phyloP scores from a whole-genome alignment of 2,888 invertebrate species.

The Drosophila mimica region DNA sequence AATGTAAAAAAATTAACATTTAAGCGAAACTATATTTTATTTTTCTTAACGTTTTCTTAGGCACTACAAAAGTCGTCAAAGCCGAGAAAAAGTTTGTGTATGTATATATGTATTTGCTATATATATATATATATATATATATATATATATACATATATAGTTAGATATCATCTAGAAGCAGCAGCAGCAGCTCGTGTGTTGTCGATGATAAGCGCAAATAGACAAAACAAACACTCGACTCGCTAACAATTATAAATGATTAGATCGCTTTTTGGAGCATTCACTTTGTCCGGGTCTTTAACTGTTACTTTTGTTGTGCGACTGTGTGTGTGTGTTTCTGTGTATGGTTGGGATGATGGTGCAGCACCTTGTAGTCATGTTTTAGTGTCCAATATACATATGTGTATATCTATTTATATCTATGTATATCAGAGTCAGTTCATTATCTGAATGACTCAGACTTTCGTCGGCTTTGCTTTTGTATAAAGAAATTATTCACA shows the following conservation, averaged over 20 bases:
- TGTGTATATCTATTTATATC: not conserved
- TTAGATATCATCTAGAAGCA: slow-evolving; percentile 51
- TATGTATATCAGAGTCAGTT: slow-evolving; percentile 23
- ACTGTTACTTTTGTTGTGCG: slow-evolving; percentile 65
- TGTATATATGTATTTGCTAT: slow-evolving; percentile 33
- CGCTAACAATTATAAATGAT: slow-evolving; percentile 80
- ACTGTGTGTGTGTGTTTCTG: slow-evolving; percentile 29
- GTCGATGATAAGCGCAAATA: slow-evolving; percentile 77
- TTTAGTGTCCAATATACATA: slow-evolving; percentile 16
- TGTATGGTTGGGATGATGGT: slow-evolving; percentile 45
- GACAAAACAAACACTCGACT: slow-evolving; percentile 75
- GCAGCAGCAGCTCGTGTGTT: slow-evolving; percentile 50
- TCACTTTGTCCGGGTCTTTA: slow-evolving; percentile 73
- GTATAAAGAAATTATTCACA: slow-evolving; percentile 66
- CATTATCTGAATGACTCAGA: slow-evolving; percentile 64
- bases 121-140: slow-evolving; percentile 45
- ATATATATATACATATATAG: slow-evolving; percentile 38
- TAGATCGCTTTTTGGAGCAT: slow-evolving; percentile 80
- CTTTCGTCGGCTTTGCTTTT: slow-evolving; percentile 27
- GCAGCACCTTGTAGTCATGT: slow-evolving; percentile 38
- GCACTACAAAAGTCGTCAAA: slow-evolving; percentile 12
- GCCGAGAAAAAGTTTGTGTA: slow-evolving; percentile 15
- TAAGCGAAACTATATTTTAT: not conserved
- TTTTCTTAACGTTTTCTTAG: not conserved
- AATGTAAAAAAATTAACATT: not conserved